These are phyloP conservation scores for Umimayanthus chanpuru DNA, from an alignment of 92 coral and sea anemone species.

Conservation along the genomic window DNA sequence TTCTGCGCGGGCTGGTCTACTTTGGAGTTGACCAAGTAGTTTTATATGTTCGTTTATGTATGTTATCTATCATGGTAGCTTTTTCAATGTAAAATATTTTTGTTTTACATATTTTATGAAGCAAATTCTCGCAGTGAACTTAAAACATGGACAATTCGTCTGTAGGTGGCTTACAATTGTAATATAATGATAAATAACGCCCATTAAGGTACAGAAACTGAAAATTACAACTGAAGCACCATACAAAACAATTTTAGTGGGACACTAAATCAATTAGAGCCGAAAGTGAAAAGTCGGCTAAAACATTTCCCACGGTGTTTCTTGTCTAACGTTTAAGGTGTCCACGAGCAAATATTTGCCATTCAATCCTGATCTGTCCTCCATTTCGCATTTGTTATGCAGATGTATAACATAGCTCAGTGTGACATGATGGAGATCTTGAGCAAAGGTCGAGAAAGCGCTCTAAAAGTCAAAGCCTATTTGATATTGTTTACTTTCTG, in stretches of 20 bases:
- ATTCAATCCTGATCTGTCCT: not conserved
- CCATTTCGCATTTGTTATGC: conserved; percentile 41
- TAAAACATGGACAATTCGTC: not conserved
- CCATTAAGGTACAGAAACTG: not conserved
- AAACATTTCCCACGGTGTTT: conserved; percentile 28
- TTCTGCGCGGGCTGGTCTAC: not conserved
- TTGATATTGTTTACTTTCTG: conserved; percentile 33
- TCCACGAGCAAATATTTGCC: conserved; percentile 13
- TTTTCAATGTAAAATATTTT: not conserved
- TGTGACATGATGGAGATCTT: not conserved
- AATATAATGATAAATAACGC: not conserved
- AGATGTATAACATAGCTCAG: not conserved
- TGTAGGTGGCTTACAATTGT: not conserved
- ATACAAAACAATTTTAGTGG: not conserved
- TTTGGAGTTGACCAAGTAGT: not conserved
- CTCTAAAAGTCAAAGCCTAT: conserved; percentile 27
- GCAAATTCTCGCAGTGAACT: not conserved
- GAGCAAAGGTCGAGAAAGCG: conserved; percentile 25
- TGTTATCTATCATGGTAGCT: not conserved
- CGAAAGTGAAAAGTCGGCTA: not conserved
- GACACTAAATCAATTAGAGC: not conserved
- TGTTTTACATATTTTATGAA: not conserved
- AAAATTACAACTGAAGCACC: not conserved
- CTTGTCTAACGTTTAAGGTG: not conserved
- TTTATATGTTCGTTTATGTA: not conserved